These are phyloP conservation scores for Prietella phreatophila DNA, from an alignment of 2,113 vertebrate species.

Conservation along the genomic window DNA sequence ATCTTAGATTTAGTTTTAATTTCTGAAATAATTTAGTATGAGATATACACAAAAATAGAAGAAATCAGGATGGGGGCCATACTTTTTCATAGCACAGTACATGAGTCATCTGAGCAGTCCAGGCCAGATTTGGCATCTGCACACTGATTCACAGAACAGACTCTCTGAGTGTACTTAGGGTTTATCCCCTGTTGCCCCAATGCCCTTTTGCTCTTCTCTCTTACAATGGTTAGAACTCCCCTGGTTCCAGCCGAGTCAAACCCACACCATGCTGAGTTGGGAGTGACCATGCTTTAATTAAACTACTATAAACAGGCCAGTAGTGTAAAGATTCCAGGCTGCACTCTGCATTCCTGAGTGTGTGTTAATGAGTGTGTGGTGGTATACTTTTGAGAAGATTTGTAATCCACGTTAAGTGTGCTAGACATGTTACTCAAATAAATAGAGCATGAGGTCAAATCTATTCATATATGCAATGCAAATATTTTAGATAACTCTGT, in stretches of 20 bases:
- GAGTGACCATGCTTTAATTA: conserved; percentile 64
- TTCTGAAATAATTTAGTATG: too few species aligned
- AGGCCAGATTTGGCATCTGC: conserved; percentile 55
- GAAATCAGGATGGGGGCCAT: too few species aligned
- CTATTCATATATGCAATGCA: background rate
- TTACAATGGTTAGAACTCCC: conserved; percentile 6
- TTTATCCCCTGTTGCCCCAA: conserved; percentile 51
- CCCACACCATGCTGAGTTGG: conserved; percentile 57
- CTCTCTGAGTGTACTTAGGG: conserved; percentile 38
- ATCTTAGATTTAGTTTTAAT: too few species aligned
- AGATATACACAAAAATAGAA: too few species aligned
- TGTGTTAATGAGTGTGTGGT: conserved; percentile 5
- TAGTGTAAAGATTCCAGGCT: conserved; percentile 20
- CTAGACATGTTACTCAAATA: conserved; percentile 29
- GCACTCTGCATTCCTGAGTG: conserved; percentile 61
- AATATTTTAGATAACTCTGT: background rate
- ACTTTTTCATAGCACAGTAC: too few species aligned
- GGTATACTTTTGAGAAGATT: background rate
- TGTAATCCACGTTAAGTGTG: conserved; percentile 27
- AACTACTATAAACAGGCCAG: conserved; percentile 44
- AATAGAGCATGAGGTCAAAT: background rate
- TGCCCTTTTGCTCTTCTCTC: conserved; percentile 49
- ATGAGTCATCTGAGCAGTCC: conserved; percentile 33
- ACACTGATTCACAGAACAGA: conserved; percentile 46
- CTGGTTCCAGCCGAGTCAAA: conserved; percentile 49